Conservation (phyloP, 2,797 vertebrate genomes). For the Bradypodion ventrale region DNA sequence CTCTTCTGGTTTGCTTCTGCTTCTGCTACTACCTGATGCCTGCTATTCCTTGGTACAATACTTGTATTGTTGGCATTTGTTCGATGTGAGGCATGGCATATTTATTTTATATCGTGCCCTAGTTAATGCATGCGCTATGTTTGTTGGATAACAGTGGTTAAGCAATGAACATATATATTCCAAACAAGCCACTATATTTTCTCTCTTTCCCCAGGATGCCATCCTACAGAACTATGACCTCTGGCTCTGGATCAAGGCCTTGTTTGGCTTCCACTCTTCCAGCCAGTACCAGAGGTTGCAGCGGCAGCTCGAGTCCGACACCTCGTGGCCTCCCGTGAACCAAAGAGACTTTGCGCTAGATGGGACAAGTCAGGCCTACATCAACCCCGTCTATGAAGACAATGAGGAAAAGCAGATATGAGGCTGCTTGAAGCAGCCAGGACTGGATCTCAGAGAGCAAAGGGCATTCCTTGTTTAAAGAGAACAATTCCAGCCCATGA, state of each 20-base stretch:
- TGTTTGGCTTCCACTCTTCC: constrained; percentile 60
- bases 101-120: too few species aligned
- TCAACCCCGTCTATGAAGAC: constrained; percentile 51
- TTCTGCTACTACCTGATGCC: too few species aligned
- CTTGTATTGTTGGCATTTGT: too few species aligned
- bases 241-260: constrained; percentile 68
- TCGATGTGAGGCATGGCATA: too few species aligned
- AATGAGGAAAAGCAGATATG: not conserved
- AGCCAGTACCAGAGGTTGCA: constrained; percentile 67
- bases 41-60: too few species aligned
- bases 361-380: constrained; percentile 40
- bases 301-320: constrained; percentile 63
- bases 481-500: not conserved
- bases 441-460: not conserved
- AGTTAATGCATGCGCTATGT: too few species aligned
- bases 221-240: constrained; percentile 73
- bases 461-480: not conserved
- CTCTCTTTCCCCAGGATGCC: constrained; percentile 53
- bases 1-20: too few species aligned
- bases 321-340: constrained; percentile 66
- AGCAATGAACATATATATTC: too few species aligned
- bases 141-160: too few species aligned
- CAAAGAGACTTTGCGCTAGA: constrained; percentile 54
- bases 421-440: fast-evolving
- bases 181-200: too few species aligned